Conservation (phyloP, 2,888 invertebrate genomes). For the Neoaliturus tenellus region DNA sequence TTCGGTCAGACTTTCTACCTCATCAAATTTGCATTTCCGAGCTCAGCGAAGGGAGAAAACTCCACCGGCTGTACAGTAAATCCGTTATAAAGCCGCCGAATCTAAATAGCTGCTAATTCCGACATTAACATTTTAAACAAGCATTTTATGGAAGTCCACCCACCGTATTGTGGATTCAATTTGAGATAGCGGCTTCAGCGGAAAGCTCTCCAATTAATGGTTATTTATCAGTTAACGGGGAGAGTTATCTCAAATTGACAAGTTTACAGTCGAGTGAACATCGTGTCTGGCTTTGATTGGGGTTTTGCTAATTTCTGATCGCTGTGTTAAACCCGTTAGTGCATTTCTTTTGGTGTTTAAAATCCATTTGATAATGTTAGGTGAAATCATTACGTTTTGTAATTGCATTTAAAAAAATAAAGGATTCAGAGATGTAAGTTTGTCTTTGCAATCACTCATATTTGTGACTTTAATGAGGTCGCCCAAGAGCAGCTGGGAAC, state of each 20-base stretch:
- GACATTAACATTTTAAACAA: constrained; percentile 24
- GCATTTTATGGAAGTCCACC: constrained; percentile 6
- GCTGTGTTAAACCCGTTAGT: not conserved
- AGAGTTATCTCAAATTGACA: constrained; percentile 16
- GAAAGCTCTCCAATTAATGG: constrained; percentile 3
- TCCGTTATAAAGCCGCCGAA: not conserved
- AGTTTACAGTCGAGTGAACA: not conserved
- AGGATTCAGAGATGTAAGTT: too few species aligned
- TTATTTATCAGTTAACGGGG: constrained; percentile 4
- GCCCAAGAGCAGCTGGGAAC: too few species aligned
- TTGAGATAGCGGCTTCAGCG: not conserved
- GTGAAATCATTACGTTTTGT: too few species aligned
- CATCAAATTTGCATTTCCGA: not conserved
- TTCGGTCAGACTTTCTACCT: not conserved
- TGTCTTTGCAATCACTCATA: too few species aligned
- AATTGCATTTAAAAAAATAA: too few species aligned
- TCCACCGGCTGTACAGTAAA: not conserved
- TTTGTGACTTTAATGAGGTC: too few species aligned
- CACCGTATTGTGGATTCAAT: not conserved
- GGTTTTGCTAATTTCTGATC: constrained; percentile 5
- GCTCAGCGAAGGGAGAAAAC: not conserved
- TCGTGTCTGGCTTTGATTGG: constrained; percentile 20
- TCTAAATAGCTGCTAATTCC: constrained; percentile 7
- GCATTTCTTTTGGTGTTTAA: not conserved
- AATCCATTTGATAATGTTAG: too few species aligned